Evolutionary conservation across 2,888 invertebrate genomes (phyloP).

Genomic region (Lumbricus terrestris): DNA sequence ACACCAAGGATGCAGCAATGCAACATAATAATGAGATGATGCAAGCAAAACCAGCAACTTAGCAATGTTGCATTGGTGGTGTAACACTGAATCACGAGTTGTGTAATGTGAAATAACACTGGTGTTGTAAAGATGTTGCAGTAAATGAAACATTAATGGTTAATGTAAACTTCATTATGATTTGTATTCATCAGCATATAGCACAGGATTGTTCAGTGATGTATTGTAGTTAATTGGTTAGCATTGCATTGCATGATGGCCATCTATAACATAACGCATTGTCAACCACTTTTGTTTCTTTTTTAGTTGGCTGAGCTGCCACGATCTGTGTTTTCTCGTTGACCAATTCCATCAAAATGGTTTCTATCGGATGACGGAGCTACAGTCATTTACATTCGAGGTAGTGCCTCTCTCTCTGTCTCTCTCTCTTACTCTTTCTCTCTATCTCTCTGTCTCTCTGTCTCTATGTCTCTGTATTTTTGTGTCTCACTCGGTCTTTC

Average conservation of each 20-base stretch:
- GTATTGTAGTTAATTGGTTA: background rate
- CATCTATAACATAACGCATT: background rate
- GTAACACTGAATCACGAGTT: background rate
- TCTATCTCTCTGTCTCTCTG: background rate
- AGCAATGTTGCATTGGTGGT: background rate
- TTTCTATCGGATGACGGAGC: constrained; percentile 6
- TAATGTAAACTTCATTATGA: background rate
- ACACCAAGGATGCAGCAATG: background rate
- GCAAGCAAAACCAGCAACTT: too few relatives aligned
- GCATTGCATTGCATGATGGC: background rate
- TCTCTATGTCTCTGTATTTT: background rate
- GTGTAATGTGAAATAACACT: background rate
- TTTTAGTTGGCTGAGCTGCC: background rate
- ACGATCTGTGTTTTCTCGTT: constrained; percentile 8
- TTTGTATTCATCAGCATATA: background rate
- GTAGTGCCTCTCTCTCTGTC: background rate
- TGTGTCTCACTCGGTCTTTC: background rate
- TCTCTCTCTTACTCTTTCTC: background rate
- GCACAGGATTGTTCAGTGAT: background rate
- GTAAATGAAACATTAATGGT: background rate
- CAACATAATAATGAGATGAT: too few relatives aligned
- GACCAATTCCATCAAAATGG: constrained; percentile 5
- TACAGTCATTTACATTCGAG: constrained; percentile 6
- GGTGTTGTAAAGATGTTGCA: background rate
- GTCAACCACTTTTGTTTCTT: background rate